phyloP scores from a whole-genome alignment of 1,140 invertebrate species.

The Daktulosphaira vitifoliae region DNA sequence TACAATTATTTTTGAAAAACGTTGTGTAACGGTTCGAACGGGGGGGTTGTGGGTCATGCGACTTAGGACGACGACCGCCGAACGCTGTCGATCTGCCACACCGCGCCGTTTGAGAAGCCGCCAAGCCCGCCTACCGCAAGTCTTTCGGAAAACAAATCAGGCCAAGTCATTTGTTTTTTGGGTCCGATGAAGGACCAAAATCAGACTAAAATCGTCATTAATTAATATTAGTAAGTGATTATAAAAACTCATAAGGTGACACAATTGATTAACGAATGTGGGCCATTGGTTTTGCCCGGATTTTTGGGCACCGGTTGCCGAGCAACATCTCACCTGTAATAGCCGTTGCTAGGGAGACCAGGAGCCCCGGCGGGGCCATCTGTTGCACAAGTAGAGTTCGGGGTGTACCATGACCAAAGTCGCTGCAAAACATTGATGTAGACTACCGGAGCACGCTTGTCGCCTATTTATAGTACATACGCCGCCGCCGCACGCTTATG shows the following conservation, averaged over 20 bases:
- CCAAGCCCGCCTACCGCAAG: no score
- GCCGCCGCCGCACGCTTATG: conserved; percentile 13
- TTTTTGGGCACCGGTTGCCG: conserved; percentile 32
- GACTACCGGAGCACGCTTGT: conserved; percentile 23
- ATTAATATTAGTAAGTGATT: no score
- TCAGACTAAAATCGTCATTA: no score
- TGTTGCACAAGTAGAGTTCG: conserved; percentile 25
- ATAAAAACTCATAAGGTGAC: conserved; percentile 17
- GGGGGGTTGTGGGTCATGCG: no score
- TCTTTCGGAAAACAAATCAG: no score
- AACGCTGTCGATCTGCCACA: no score
- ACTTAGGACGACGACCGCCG: no score
- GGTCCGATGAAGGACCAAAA: no score
- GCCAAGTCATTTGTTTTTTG: no score
- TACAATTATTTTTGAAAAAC: no score
- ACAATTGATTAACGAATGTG: conserved; percentile 34
- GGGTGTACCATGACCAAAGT: conserved; percentile 30
- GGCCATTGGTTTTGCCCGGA: conserved; percentile 34
- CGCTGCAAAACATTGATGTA: conserved; percentile 32
- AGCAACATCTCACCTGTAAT: conserved; percentile 33
- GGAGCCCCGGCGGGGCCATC: conserved; percentile 31
- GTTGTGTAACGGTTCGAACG: no score
- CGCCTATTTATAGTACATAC: conserved; percentile 24
- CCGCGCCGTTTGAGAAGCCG: no score
- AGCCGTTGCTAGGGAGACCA: conserved; percentile 30